These are phyloP conservation scores for Phyllotreta striolata DNA, from an alignment of 2,888 invertebrate species.

Conservation along the genomic window DNA sequence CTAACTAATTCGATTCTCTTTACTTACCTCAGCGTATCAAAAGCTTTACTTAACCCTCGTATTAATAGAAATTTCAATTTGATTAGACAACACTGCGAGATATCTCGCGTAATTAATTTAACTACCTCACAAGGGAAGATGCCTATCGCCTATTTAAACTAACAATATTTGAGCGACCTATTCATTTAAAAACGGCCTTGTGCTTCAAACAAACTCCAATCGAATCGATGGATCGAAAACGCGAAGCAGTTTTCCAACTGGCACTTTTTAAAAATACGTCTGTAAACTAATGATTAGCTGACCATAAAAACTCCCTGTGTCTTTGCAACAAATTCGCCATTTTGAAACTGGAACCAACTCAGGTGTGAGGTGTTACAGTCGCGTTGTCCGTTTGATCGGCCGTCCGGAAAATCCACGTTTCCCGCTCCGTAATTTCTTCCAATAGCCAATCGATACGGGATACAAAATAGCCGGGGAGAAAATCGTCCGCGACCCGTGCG, in stretches of 20 bases:
- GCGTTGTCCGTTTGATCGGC: constrained; percentile 24
- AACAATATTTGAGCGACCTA: too few relatives aligned
- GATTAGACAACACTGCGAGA: constrained; percentile 5
- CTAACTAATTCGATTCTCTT: constrained; percentile 5
- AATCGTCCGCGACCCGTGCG: too few relatives aligned
- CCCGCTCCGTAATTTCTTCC: constrained; percentile 13
- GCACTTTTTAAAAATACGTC: constrained; percentile 14
- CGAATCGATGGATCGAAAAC: not conserved
- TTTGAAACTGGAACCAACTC: constrained; percentile 30
- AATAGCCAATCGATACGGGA: constrained; percentile 15
- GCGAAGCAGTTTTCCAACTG: not conserved
- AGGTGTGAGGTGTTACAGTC: constrained; percentile 29
- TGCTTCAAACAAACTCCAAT: too few relatives aligned
- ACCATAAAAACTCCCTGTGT: constrained; percentile 9
- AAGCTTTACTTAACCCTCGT: constrained; percentile 5
- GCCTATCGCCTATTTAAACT: too few relatives aligned
- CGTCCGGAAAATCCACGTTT: constrained; percentile 26
- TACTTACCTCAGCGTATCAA: not conserved
- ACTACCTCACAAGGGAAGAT: not conserved
- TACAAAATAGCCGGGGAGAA: not conserved
- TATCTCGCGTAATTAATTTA: constrained; percentile 11
- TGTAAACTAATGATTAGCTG: not conserved
- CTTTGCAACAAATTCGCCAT: constrained; percentile 22
- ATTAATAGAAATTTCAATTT: constrained; percentile 12
- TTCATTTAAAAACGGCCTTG: too few relatives aligned